Conservation (phyloP, 2,113 vertebrate genomes). For the Bothrops jararaca region DNA sequence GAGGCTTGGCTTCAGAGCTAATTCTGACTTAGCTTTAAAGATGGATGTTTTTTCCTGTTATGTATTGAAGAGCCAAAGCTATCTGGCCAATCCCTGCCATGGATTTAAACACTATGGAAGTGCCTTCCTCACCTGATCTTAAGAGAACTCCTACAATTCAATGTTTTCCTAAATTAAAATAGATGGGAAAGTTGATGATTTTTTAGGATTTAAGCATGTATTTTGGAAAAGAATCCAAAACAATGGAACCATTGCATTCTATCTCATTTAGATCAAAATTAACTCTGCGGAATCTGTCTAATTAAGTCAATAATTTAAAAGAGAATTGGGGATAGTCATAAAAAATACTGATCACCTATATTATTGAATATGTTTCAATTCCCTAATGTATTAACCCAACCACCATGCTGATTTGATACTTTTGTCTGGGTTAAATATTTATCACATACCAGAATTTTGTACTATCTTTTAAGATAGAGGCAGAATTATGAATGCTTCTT, state of each 20-base stretch:
- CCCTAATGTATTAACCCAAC: slow-evolving; percentile 61
- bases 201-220: neutral
- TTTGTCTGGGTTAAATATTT: slow-evolving; percentile 76
- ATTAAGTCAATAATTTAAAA: neutral
- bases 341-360: neutral
- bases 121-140: neutral
- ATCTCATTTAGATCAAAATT: neutral
- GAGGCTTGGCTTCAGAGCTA: neutral
- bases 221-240: neutral
- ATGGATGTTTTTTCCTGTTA: neutral
- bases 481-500: slow-evolving; percentile 42
- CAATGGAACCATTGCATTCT: neutral
- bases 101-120: neutral
- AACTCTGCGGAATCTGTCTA: neutral
- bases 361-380: slow-evolving; percentile 6
- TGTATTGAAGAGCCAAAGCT: slow-evolving; percentile 1
- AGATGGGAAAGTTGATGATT: neutral
- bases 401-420: slow-evolving; percentile 58
- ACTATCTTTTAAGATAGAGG: slow-evolving; percentile 68
- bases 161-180: neutral
- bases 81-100: neutral
- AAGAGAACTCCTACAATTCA: neutral
- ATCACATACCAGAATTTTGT: slow-evolving; percentile 87
- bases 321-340: neutral
- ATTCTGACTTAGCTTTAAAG: neutral